A percentile compares a stretch with the other conserved stretches of the same genome.
Evolutionary conservation across 2,888 invertebrate genomes (phyloP).

Genomic region (Alentia gelatinosa): DNA sequence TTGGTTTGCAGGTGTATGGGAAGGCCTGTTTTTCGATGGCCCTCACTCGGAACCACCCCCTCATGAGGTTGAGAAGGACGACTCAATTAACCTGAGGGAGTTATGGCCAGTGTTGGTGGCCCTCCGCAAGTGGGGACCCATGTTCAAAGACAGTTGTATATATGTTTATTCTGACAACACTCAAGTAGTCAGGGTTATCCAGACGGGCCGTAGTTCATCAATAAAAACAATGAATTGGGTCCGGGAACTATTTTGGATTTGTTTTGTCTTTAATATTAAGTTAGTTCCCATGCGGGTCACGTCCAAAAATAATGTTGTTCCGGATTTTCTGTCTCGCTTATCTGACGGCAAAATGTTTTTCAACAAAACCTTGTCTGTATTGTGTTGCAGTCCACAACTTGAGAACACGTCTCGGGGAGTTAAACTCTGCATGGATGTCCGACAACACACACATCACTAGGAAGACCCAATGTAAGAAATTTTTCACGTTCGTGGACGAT

Average conservation of each 20-base stretch:
- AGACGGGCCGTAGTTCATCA: neutral
- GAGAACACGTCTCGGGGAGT: too few species aligned
- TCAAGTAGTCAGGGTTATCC: neutral
- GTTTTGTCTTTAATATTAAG: neutral
- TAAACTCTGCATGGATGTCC: too few species aligned
- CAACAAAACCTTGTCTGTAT: too few species aligned
- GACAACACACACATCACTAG: too few species aligned
- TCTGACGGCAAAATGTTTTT: too few species aligned
- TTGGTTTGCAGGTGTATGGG: neutral
- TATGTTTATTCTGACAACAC: neutral
- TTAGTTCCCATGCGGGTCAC: neutral
- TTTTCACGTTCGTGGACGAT: too few species aligned
- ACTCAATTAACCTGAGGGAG: neutral
- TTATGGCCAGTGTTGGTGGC: neutral
- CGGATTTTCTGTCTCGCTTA: neutral
- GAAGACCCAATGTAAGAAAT: too few species aligned
- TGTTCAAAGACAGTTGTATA: neutral
- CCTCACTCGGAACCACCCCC: neutral
- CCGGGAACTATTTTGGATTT: neutral
- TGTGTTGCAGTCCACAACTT: too few species aligned
- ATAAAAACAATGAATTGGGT: neutral
- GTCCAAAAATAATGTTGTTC: neutral
- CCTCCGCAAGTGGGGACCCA: neutral
- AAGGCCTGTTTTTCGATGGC: neutral
- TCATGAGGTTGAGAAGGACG: neutral